phyloP scores from a whole-genome alignment of 2,113 vertebrate species.

The Saccopteryx bilineata region DNA sequence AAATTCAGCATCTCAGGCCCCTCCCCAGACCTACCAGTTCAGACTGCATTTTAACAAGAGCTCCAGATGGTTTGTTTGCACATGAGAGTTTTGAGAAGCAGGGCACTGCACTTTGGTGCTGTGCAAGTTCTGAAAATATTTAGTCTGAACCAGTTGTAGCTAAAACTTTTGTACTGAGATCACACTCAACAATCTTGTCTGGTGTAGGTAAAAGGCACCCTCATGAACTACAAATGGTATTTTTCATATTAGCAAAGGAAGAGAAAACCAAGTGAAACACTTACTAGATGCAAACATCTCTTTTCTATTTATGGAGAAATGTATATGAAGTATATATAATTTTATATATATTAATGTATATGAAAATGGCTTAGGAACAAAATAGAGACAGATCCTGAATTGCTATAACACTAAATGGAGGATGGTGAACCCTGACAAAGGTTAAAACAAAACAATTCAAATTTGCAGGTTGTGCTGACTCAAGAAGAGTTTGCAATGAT shows the following conservation, averaged over 20 bases:
- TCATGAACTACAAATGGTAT: not conserved
- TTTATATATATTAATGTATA: not conserved
- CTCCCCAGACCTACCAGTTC: not conserved
- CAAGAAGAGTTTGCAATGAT: not conserved
- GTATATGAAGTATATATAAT: not conserved
- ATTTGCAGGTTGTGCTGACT: constrained; percentile 53
- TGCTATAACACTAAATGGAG: not conserved
- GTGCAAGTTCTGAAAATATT: not conserved
- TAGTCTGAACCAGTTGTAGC: rapidly evolving
- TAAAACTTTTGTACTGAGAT: constrained; percentile 18
- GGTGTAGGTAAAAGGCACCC: not conserved
- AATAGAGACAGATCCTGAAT: not conserved
- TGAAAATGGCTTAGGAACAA: constrained; percentile 47
- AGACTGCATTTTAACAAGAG: constrained; percentile 57
- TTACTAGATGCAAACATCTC: not conserved
- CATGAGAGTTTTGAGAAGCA: not conserved
- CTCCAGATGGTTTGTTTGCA: not conserved
- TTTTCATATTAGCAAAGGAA: not conserved
- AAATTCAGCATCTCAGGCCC: not conserved
- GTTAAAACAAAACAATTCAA: not conserved
- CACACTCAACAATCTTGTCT: not conserved
- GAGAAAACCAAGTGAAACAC: not conserved
- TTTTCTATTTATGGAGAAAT: constrained; percentile 64
- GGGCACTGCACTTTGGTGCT: not conserved
- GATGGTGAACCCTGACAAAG: constrained; percentile 5